phyloP scores from a whole-genome alignment of 2,888 invertebrate genomes.

The Ormyrus thymus region DNA sequence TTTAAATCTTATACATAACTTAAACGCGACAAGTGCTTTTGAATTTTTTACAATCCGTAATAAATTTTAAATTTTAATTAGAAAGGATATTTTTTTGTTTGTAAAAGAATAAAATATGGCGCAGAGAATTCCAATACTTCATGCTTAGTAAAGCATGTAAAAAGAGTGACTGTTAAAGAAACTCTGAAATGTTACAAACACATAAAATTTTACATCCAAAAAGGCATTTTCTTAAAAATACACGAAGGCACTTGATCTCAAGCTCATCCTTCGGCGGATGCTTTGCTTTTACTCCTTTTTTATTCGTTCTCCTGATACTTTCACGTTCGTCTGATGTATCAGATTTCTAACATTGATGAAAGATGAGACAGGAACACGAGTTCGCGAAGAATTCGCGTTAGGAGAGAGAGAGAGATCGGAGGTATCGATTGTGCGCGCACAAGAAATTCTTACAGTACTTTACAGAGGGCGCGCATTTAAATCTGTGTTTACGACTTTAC shows the following conservation, averaged over 20 bases:
- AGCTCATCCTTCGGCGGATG: background rate
- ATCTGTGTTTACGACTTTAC: conserved; percentile 24
- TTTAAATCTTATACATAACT: no score
- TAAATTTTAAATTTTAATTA: no score
- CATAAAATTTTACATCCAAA: no score
- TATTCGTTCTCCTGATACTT: background rate
- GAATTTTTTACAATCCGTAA: no score
- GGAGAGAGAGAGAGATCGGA: background rate
- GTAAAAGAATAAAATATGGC: background rate
- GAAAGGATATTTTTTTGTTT: no score
- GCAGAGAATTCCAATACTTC: background rate
- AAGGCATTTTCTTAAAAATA: no score
- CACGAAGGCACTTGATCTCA: background rate
- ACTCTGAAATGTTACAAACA: no score
- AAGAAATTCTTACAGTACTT: background rate
- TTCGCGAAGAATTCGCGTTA: background rate
- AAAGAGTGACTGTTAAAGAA: no score
- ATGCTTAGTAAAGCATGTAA: no score
- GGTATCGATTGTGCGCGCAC: conserved; percentile 1
- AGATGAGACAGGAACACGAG: conserved; percentile 16
- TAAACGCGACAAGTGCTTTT: no score
- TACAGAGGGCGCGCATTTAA: conserved; percentile 4
- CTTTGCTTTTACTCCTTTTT: background rate
- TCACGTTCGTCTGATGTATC: conserved; percentile 8
- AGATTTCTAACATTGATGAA: conserved; percentile 31